These are phyloP conservation scores for Bimastos eiseni DNA, from an alignment of 2,888 invertebrate species.

Conservation along the genomic window DNA sequence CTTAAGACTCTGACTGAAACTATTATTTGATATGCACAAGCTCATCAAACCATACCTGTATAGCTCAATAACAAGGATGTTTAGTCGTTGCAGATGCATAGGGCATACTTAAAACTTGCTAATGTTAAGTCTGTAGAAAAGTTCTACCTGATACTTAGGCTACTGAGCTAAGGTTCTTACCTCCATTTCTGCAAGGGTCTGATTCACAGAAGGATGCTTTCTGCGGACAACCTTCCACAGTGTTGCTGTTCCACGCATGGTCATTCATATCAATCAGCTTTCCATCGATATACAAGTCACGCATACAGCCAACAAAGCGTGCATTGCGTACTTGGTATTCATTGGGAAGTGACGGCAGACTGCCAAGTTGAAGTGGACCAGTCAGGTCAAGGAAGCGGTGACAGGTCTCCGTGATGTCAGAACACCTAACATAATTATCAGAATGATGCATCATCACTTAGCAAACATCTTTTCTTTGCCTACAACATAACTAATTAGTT, in stretches of 20 bases:
- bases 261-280: constrained; percentile 81
- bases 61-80: neutral
- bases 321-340: constrained; percentile 29
- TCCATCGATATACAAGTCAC: constrained; percentile 83
- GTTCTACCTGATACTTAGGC: neutral
- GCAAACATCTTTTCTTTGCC: neutral
- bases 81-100: neutral
- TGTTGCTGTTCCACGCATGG: constrained; percentile 50
- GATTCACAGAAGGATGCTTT: constrained; percentile 77
- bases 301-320: constrained; percentile 87
- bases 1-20: too few species aligned
- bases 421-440: constrained; percentile 57
- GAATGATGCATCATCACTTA: neutral
- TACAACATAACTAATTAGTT: neutral
- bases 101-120: neutral
- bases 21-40: neutral
- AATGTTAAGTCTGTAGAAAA: neutral
- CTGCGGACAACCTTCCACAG: constrained; percentile 79
- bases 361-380: constrained; percentile 85
- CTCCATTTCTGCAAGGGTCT: constrained; percentile 30
- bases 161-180: neutral
- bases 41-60: neutral
- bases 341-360: constrained; percentile 58
- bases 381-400: constrained; percentile 85
- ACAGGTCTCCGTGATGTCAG: constrained; percentile 65